These are phyloP conservation scores for Ptychoptera albimana DNA, from an alignment of 2,888 invertebrate genomes.

Conservation along the genomic window DNA sequence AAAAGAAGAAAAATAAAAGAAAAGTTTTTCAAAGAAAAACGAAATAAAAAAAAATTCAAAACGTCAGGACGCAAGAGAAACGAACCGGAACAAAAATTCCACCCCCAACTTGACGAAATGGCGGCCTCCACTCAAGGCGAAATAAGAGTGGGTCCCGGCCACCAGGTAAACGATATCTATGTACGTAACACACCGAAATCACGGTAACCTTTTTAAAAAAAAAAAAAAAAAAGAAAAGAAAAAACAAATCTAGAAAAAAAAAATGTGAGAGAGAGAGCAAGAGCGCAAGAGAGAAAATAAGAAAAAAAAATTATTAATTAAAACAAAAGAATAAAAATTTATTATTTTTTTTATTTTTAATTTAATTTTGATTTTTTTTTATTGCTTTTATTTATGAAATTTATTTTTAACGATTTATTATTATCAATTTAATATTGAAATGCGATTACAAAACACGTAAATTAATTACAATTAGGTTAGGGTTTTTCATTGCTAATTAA, in stretches of 20 bases:
- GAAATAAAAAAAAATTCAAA: too few species aligned
- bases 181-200: slow-evolving; percentile 35
- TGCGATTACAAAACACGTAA: too few species aligned
- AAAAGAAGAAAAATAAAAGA: too few species aligned
- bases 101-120: slow-evolving; percentile 23
- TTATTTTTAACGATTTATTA: too few species aligned
- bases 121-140: slow-evolving; percentile 58
- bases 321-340: slow-evolving; percentile 5
- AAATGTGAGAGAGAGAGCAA: not conserved
- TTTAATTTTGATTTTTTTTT: slow-evolving; percentile 1
- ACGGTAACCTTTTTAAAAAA: slow-evolving; percentile 10
- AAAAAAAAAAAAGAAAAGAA: slow-evolving; percentile 1
- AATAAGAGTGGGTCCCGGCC: slow-evolving; percentile 61
- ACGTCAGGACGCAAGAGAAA: too few species aligned
- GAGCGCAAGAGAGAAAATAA: slow-evolving; percentile 1
- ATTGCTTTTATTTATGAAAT: too few species aligned
- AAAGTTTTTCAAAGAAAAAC: too few species aligned
- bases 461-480: too few species aligned
- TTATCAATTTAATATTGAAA: too few species aligned
- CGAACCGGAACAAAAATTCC: not conserved
- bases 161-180: slow-evolving; percentile 55
- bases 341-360: slow-evolving; percentile 12
- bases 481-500: too few species aligned
- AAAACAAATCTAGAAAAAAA: slow-evolving; percentile 3
- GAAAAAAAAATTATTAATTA: slow-evolving; percentile 10